phyloP scores from a whole-genome alignment of 92 coral and sea anemone species.

The Scolanthus callimorphus region DNA sequence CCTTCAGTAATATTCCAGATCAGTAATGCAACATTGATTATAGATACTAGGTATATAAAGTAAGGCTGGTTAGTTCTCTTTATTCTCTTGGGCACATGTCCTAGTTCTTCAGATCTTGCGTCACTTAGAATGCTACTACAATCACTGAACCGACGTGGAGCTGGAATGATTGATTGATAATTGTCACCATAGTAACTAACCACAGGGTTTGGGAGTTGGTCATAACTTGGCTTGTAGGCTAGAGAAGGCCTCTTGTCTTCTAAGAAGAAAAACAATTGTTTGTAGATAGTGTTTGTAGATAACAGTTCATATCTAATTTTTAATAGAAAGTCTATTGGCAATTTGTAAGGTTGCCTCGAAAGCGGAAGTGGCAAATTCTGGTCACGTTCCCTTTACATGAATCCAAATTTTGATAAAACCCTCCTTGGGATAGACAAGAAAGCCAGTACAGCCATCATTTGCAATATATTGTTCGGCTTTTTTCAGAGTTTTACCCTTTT shows the following conservation, averaged over 20 bases:
- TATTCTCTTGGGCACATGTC: background rate
- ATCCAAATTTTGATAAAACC: too few species aligned
- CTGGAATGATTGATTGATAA: constrained; percentile 20
- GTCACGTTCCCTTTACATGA: too few species aligned
- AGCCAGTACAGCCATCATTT: too few species aligned
- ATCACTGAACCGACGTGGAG: background rate
- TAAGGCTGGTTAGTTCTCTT: constrained; percentile 33
- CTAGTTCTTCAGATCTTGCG: constrained; percentile 27
- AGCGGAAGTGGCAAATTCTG: too few species aligned
- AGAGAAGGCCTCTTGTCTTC: constrained; percentile 10
- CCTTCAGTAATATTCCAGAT: constrained; percentile 51
- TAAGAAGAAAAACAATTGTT: background rate
- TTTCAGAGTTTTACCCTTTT: too few species aligned
- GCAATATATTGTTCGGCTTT: too few species aligned
- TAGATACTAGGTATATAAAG: constrained; percentile 45
- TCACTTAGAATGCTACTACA: background rate
- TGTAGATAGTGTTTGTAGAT: too few species aligned
- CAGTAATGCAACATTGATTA: constrained; percentile 41
- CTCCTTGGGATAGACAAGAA: too few species aligned
- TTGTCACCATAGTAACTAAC: constrained; percentile 67
- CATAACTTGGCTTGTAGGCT: constrained; percentile 32
- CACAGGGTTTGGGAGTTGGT: constrained; percentile 48
- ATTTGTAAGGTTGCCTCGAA: too few species aligned
- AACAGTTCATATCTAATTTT: too few species aligned
- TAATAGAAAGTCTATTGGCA: too few species aligned